Evolutionary conservation across 2,113 vertebrate species (phyloP), one percentile per base, ranked within the genome.

Genomic region (Hiodon tergisus): DNA sequence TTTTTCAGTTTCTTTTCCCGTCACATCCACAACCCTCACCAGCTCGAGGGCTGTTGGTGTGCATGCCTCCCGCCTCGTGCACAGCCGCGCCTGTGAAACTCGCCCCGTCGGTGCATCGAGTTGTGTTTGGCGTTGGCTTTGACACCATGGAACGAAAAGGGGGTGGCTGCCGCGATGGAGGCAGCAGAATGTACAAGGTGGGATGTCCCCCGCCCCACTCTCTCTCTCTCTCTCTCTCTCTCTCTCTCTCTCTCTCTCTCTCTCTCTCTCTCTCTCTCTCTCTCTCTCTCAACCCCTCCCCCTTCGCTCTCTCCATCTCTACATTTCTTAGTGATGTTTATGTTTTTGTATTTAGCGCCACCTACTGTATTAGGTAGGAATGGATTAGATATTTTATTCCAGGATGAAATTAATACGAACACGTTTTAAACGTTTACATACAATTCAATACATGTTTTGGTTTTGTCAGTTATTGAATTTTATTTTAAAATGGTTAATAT

Each of bases 1-100:
- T 68, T 69, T 57, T 55, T 17, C 67, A 66, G 46, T 61, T 17
- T 52, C 51, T 52, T 79, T 16, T 60, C 47, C 46, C 4, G 47
- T 54, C 69, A 62, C 67, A 17, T 69, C 53, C 77, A 75, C 77
- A 78, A 79, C 75, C 77, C 79, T 47, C 73, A 14, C 75, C 66
- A 69, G 76, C 67, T 53, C 59, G 53, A 72, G 61, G 69, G 77
- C 59, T 60, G 67, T 31, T 63, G 74, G 65, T 60, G 79, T 67
- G 55, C 84, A 79, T 82, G 74, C 81, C 86, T 84, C 81, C 84
- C 79, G 76, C 77, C 74, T 79, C 67, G 73, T 67, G 78, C 65
- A 73, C 76, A 53, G 77, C 57, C 58, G 65, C 67, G 55, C 8
- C 63, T 50, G 57, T 51, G 48, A 13, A 31, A 17, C 75, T 71